These are phyloP conservation scores for Dasysyrphus albostriatus DNA, from an alignment of 2,888 invertebrate species.

Conservation along the genomic window DNA sequence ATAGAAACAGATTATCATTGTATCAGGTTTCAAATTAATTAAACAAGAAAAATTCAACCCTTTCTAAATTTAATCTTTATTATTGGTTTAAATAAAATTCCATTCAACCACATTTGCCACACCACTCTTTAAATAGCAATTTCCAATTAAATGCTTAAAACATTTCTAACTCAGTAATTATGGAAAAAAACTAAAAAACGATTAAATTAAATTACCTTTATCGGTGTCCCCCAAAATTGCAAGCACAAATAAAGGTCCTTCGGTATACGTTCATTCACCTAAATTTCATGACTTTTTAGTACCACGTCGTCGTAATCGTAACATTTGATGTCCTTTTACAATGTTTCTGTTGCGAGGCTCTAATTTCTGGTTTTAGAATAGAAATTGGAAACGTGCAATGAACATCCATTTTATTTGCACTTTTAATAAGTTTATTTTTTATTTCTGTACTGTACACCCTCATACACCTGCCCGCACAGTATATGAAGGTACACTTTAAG, in stretches of 20 bases:
- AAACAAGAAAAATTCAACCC: neutral
- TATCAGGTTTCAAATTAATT: neutral
- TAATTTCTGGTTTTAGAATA: conserved; percentile 35
- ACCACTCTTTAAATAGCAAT: conserved; percentile 1
- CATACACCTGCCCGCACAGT: neutral
- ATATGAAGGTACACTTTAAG: neutral
- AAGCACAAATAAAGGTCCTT: neutral
- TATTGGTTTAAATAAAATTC: neutral
- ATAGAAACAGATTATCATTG: too few relatives aligned
- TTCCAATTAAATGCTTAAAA: conserved; percentile 21
- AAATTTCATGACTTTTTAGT: conserved; percentile 28
- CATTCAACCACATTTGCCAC: neutral
- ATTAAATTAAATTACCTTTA: conserved; percentile 44
- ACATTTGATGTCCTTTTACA: conserved; percentile 42
- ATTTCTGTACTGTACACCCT: neutral
- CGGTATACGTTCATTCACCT: neutral
- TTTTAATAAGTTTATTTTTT: conserved; percentile 14
- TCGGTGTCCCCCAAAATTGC: conserved; percentile 26
- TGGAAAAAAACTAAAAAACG: conserved; percentile 26
- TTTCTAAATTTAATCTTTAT: neutral
- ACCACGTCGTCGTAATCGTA: conserved; percentile 35
- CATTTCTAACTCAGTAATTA: conserved; percentile 27
- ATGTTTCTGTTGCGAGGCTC: conserved; percentile 32
- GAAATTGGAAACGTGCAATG: conserved; percentile 53
- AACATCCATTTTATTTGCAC: conserved; percentile 41